A percentile compares a stretch with the other conserved stretches of the same genome.
Conservation (phyloP, 2,113 vertebrate species). For the Oophaga pumilio region DNA sequence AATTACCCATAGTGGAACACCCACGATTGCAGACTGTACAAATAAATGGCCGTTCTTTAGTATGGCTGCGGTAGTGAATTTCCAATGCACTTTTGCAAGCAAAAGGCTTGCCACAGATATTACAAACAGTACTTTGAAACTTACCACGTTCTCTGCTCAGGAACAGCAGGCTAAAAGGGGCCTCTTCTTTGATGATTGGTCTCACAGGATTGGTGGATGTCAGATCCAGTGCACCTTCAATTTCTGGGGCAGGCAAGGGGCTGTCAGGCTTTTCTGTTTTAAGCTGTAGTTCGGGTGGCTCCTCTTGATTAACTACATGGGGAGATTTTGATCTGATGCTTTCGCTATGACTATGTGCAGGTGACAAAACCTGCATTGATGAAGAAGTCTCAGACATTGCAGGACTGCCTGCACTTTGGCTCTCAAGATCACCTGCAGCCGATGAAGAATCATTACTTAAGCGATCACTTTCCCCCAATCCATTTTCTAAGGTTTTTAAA, state of each 20-base stretch:
- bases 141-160: conserved; percentile 95
- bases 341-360: conserved; percentile 85
- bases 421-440: conserved; percentile 84
- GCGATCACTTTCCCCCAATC: conserved; percentile 86
- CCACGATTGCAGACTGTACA: conserved; percentile 80
- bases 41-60: conserved; percentile 80
- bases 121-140: conserved; percentile 75
- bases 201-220: conserved; percentile 86
- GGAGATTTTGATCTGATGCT: conserved; percentile 91
- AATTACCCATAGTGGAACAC: conserved; percentile 84
- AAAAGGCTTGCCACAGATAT: conserved; percentile 81
- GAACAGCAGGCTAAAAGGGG: conserved; percentile 95
- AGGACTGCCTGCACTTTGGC: conserved; percentile 91
- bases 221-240: conserved; percentile 91
- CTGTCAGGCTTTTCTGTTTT: conserved; percentile 96
- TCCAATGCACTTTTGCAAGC: conserved; percentile 80
- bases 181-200: conserved; percentile 91
- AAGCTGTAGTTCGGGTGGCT: conserved; percentile 81
- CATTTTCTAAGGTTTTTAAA: conserved; percentile 83
- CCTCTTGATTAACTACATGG: conserved; percentile 77
- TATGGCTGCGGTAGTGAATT: conserved; percentile 80
- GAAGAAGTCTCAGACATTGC: conserved; percentile 91
- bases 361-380: conserved; percentile 90
- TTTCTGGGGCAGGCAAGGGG: conserved; percentile 80
- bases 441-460: conserved; percentile 89